Evolutionary conservation across 2,113 vertebrate species (phyloP), one percentile per base, ranked within the genome.

Genomic region (Aramus guarauna): DNA sequence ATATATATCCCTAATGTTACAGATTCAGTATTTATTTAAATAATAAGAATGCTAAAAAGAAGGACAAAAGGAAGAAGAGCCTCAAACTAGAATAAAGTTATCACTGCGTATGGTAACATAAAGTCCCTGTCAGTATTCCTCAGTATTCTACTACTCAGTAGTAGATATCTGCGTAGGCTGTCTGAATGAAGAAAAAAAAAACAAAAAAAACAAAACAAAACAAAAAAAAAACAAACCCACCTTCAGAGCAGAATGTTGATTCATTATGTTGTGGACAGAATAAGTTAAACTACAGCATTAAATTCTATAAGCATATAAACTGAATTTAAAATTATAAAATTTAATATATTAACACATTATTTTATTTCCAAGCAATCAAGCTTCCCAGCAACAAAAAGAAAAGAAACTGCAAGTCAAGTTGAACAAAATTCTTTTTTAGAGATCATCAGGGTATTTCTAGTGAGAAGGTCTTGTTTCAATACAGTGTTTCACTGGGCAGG

Each of bases 51-150:
- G 14, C 12, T 87, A 39, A 48, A 88, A 91, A 81, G 43, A 48
- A 81, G 43, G 23, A 52, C 17, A 43, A 75, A 93, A 71, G 34
- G 48, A 55, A 37, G 60, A 79, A 72, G 63, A 76, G 32, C 9
- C 11, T 58, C 12, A 56, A 72, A 60, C 53, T 34, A 43, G 34
- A 62, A 60, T 80, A 68, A 52, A 47, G 21, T 58, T 68, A 43
- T 93, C 16, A 23, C 69, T 76, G 96, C 98, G 0, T 63, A 8
- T 19, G 13, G 98, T 97, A 99, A 98, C 97, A 96, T 98, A 97
- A 92, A 99, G 98, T 94, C 98, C 97, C 63, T 98, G 97, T 96
- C 98, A 98, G 94, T 99, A 98, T 96, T 98, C 98, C 97, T 99
- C 98, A 15, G 98, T 98, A 90, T 81, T 84, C 52, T 10, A 1